A percentile compares a stretch with the other conserved stretches of the same genome.
These are phyloP conservation scores for Cherax quadricarinatus DNA, from an alignment of 1,140 invertebrate species.

Conservation along the genomic window DNA sequence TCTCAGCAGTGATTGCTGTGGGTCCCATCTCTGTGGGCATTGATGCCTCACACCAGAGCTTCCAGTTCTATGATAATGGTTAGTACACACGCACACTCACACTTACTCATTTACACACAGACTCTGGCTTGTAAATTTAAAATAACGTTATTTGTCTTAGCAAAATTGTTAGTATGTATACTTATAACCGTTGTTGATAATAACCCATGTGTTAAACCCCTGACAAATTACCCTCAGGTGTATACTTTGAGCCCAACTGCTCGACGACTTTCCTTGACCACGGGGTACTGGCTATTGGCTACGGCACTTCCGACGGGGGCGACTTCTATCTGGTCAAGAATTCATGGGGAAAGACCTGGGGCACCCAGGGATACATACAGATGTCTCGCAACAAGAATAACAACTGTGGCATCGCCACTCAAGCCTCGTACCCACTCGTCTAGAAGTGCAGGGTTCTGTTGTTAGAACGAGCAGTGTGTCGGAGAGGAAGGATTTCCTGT, in stretches of 20 bases:
- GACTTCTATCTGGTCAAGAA: slow-evolving; percentile 93
- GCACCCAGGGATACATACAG: slow-evolving; percentile 90
- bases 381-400: slow-evolving; percentile 93
- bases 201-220: no score
- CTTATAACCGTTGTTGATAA: no score
- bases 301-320: slow-evolving; percentile 81
- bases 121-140: no score
- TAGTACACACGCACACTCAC: slow-evolving; percentile 31
- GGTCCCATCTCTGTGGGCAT: slow-evolving; percentile 87
- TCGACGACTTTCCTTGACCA: slow-evolving; percentile 86
- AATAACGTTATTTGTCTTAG: no score
- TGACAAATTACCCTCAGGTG: slow-evolving; percentile 76
- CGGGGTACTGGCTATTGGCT: slow-evolving; percentile 84
- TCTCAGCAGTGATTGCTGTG: slow-evolving; percentile 89
- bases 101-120: no score
- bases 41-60: slow-evolving; percentile 81
- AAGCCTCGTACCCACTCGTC: slow-evolving; percentile 81
- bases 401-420: slow-evolving; percentile 90
- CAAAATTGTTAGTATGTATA: no score
- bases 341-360: slow-evolving; percentile 90
- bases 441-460: slow-evolving; percentile 76
- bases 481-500: no score
- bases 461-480: no score
- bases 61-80: slow-evolving; percentile 88
- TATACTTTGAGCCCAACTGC: slow-evolving; percentile 85